A percentile compares a stretch with the other conserved stretches of the same genome.
phyloP scores from a whole-genome alignment of 2,888 invertebrate genomes.

The Endomychus coccineus region DNA sequence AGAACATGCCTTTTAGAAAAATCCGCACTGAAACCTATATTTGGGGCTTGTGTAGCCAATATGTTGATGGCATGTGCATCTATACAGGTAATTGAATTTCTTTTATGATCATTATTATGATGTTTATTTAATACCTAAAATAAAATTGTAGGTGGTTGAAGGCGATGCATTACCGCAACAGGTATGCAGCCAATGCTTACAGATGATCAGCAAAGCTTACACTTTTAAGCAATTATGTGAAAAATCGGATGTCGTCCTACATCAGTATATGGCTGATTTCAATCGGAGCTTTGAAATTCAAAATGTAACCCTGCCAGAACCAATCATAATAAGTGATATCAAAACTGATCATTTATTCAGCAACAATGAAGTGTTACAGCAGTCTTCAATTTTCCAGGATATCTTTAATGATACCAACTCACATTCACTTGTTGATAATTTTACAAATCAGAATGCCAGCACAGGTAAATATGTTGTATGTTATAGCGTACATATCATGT shows the following conservation, averaged over 20 bases:
- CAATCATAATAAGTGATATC: slow-evolving; percentile 28
- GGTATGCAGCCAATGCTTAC: slow-evolving; percentile 41
- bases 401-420: slow-evolving; percentile 39
- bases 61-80: slow-evolving; percentile 42
- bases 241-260: slow-evolving; percentile 38
- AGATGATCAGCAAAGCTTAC: slow-evolving; percentile 37
- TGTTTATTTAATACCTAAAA: slow-evolving; percentile 3
- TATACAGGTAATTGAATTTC: slow-evolving; percentile 33
- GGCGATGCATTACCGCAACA: slow-evolving; percentile 41
- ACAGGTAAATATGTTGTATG: slow-evolving; percentile 28
- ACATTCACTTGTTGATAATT: slow-evolving; percentile 38
- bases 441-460: slow-evolving; percentile 33
- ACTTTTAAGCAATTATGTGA: slow-evolving; percentile 41
- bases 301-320: slow-evolving; percentile 25
- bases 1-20: slow-evolving; percentile 40
- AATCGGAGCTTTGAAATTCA: no score
- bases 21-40: slow-evolving; percentile 37
- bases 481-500: not conserved
- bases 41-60: slow-evolving; percentile 39
- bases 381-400: slow-evolving; percentile 39
- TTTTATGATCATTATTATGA: not conserved
- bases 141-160: slow-evolving; percentile 33
- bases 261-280: slow-evolving; percentile 35
- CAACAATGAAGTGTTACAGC: slow-evolving; percentile 36
- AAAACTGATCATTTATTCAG: slow-evolving; percentile 35